Evolutionary conservation across 2,888 invertebrate species (phyloP), one percentile per base, ranked within the genome.

Genomic region (Epistrophe grossulariae): DNA sequence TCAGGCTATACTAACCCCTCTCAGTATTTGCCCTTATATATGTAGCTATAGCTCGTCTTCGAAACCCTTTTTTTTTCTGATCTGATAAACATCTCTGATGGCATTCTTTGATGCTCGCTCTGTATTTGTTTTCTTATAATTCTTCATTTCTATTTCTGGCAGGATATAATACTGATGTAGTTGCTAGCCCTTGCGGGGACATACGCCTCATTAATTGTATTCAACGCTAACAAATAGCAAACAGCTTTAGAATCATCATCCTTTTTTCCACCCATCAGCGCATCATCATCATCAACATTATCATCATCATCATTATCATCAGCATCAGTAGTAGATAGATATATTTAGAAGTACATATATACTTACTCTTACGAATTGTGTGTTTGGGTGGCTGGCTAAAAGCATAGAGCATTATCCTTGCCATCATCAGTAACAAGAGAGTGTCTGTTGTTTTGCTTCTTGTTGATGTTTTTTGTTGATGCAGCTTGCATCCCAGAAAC

Each of bases 131-230:
- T 31, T 68, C 45, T 60, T 62, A 38, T 60, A 79, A 74, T 79
- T 70, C 40, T 79, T 73, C 60, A 55, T 70, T 70, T 55, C 70
- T 79, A 74, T 66, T 74, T 60, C 62, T 76, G 71, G 40, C 83
- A 55, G 76, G 71, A 79, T 79, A 50, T 68, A n/a, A 60, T 24
- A 24, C 24, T 24, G 24, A 62, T 68, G 11, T 68, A 38, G 35
- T 68, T 50, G 38, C 48, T 35, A 84, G 84, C 40, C 79, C 84
- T 79, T 71, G 84, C 57, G 84, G 80, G 71, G 80, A 84, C 84
- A 81, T 77, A 84, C 72, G 84, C 84, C 80, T 84, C 76, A 80
- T 84, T 84, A 84, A 84, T 84, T 84, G 80, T 76, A 80, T 81
- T 84, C 84, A 84, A 81, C 80, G 77, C 68, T 77, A 73, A 77